Evolutionary conservation across 2,888 invertebrate genomes (phyloP), one percentile per base, ranked within the genome.

Genomic region (Oligia strigilis): DNA sequence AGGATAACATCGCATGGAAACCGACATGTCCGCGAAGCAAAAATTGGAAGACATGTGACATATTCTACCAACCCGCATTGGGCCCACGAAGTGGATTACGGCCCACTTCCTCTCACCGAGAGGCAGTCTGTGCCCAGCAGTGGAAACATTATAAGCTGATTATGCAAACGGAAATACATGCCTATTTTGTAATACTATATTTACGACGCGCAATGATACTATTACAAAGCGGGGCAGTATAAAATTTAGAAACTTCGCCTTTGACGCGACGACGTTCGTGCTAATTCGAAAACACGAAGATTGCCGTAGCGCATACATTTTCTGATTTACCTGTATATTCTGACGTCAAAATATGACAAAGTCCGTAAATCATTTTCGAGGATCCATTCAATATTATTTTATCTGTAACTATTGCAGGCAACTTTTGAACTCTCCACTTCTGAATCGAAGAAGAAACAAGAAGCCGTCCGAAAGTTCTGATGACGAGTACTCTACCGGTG

Each of bases 381-480:
- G 17, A 62, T 55, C 13, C 0, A 8, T 71, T 49, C 0, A 58
- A 55, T 23, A 72, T 36, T 23, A 72, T 55, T 71, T 40, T 36
- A 62, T 55, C 19, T 19, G 19, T 46, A 29, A 69, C 17, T 11
- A 29, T 65, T 46, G 2, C n/a, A 97, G 98, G 88, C 98, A 98
- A 93, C 97, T 99, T 78, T 97, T 99, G 72, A 99, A 99, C 94
- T 99, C 98, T 0, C 99, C 99, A 6, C 96, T 99, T 74, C 95
- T 99, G 75, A 98, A 98, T 90, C 97, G 99, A 83, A 97, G 98
- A 89, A 97, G 98, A 80, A 98, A 98, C 93, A 98, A 98, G 93
- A 98, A 98, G 90, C 98, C 98, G 78, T 98, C 97, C 36, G 98
- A 98, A 93, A 98, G 98, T 92, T 98, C 98, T 0, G 99, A 99